Conservation (phyloP, 1,140 invertebrate species). For the Drosophila funebris region DNA sequence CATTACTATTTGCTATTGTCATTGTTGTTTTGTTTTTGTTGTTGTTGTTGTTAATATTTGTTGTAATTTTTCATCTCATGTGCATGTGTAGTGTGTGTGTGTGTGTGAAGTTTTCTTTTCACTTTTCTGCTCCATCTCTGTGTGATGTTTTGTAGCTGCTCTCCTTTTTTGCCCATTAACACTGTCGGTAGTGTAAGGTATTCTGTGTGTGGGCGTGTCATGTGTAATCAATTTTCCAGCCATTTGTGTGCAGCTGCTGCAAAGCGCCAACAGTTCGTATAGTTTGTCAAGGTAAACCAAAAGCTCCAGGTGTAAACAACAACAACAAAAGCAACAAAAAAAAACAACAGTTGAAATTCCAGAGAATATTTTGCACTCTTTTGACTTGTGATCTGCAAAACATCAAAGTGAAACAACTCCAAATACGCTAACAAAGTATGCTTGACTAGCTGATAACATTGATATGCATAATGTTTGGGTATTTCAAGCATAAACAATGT, state of each 20-base stretch:
- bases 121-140: constrained; percentile 39
- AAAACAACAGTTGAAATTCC: constrained; percentile 10
- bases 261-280: constrained; percentile 8
- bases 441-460: neutral
- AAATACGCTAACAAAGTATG: neutral
- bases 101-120: constrained; percentile 29
- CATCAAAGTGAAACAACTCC: neutral
- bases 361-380: constrained; percentile 1
- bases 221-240: constrained; percentile 73
- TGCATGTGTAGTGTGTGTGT: neutral
- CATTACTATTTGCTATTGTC: constrained; percentile 81
- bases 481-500: neutral
- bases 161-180: constrained; percentile 51
- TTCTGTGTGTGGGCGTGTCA: constrained; percentile 50
- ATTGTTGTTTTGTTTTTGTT: constrained; percentile 45
- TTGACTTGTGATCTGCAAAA: constrained; percentile 35
- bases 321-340: too few species aligned
- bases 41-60: constrained; percentile 70
- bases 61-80: constrained; percentile 79
- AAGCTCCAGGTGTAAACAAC: constrained; percentile 14
- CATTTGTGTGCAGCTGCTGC: constrained; percentile 47
- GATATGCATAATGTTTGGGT: neutral
- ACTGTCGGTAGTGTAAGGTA: constrained; percentile 1
- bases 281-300: constrained; percentile 5
- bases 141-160: constrained; percentile 33